Percentiles rank a stretch among this genome's conserved stretches.
These are phyloP conservation scores for Notarius lentiginosus DNA, from an alignment of 2,113 vertebrate genomes.

Conservation along the genomic window DNA sequence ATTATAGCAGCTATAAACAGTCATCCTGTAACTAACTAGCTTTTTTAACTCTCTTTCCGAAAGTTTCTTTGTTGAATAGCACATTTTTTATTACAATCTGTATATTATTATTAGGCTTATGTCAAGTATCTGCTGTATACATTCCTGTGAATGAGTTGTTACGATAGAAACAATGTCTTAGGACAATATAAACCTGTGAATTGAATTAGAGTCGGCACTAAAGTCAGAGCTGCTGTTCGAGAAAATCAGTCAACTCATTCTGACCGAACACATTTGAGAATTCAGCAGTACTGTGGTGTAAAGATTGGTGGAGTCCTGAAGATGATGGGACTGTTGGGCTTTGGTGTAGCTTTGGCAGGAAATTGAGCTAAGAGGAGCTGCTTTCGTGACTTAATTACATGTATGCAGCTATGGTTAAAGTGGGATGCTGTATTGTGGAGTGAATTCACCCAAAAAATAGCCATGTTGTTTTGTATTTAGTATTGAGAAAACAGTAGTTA, in stretches of 20 bases:
- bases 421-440: too few relatives aligned
- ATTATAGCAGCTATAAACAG: neutral
- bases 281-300: neutral
- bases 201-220: neutral
- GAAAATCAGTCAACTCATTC: neutral
- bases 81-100: too few relatives aligned
- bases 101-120: neutral
- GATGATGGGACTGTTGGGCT: neutral
- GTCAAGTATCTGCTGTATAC: neutral
- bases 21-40: neutral
- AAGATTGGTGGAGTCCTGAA: neutral
- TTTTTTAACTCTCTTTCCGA: too few relatives aligned
- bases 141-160: neutral
- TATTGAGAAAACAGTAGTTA: neutral
- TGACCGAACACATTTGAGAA: neutral
- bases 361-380: neutral
- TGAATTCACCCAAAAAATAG: too few relatives aligned
- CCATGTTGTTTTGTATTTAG: neutral
- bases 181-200: neutral
- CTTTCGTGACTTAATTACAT: too few relatives aligned
- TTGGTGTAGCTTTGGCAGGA: neutral
- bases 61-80: too few relatives aligned
- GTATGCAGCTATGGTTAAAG: too few relatives aligned
- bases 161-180: neutral
- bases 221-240: neutral